phyloP scores from a whole-genome alignment of 2,888 invertebrate species.

The Frankliniella intonsa region DNA sequence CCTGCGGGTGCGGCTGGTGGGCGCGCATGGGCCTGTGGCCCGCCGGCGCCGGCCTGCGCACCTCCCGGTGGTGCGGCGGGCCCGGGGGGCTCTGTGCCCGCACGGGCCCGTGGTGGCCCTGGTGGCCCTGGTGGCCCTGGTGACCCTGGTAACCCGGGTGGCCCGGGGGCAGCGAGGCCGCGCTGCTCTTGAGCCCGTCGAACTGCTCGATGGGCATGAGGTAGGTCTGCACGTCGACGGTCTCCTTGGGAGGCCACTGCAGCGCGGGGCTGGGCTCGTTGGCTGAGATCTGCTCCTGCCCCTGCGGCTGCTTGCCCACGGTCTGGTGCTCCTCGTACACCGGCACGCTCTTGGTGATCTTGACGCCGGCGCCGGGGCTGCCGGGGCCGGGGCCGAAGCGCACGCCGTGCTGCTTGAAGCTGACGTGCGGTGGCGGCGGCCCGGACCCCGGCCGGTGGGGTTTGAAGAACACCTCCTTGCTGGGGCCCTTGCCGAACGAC shows the following conservation, averaged over 20 bases:
- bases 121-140: background rate
- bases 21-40: background rate
- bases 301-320: background rate
- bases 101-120: background rate
- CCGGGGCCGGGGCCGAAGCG: background rate
- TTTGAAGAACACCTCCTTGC: background rate
- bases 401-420: background rate
- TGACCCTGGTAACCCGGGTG: background rate
- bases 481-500: constrained; percentile 2
- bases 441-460: too few species aligned
- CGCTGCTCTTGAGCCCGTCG: constrained; percentile 1
- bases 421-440: background rate
- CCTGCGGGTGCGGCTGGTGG: background rate
- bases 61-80: background rate
- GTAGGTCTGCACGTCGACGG: constrained; percentile 10
- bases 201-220: constrained; percentile 14
- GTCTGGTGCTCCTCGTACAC: constrained; percentile 2
- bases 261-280: background rate
- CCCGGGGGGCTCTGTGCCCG: background rate
- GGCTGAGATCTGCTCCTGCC: background rate
- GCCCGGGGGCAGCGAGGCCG: background rate
- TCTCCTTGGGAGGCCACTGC: constrained; percentile 10
- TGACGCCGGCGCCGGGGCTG: background rate
- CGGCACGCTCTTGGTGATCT: constrained; percentile 20
- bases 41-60: background rate